Evolutionary conservation across 2,888 invertebrate genomes (phyloP), one percentile per base, ranked within the genome.

Genomic region (Noctua pronuba): DNA sequence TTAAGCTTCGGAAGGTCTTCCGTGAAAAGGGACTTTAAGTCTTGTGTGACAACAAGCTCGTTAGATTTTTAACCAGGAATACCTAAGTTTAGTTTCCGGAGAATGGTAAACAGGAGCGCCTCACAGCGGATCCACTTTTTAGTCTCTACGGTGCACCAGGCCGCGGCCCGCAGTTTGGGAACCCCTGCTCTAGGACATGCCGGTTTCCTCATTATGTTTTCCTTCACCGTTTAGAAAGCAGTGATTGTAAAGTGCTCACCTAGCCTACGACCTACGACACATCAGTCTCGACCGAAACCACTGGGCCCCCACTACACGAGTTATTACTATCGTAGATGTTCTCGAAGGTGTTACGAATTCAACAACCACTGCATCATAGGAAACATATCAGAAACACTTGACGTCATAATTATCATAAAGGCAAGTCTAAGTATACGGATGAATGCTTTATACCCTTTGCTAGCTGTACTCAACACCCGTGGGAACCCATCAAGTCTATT

Each of bases 401-500:
- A 55, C n/a, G 13, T 55, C 28, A 28, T 58, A 13, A 58, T 58
- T 58, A 58, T 18, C 28, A 58, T 3, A 18, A 58, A 18, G 58
- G 58, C 8, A 28, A 7, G 28, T 28, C n/a, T 13, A n/a, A 13
- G n/a, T 55, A n/a, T 55, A 0, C n/a, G 52, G 4, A 13, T n/a
- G 1, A n/a, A n/a, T 55, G 13, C 28, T 16, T 55, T 55, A n/a
- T 38, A 13, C 24, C 0, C 28, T 46, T 28, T 44, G 4, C 7
- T 67, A 31, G 28, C 0, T 21, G 7, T 11, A 31, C 13, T 4
- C 13, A 24, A 52, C 21, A 72, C 18, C 13, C 16, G 44, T 60
- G 52, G 72, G 31, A 81, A 66, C 18, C 31, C 2, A 66, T 71
- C 60, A 55, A n/a, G 44, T 67, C 49, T 78, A 69, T 78, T 79